Percentiles rank a stretch among this genome's conserved stretches.
Conservation (phyloP, 1,140 invertebrate genomes). For the Sitodiplosis mosellana region DNA sequence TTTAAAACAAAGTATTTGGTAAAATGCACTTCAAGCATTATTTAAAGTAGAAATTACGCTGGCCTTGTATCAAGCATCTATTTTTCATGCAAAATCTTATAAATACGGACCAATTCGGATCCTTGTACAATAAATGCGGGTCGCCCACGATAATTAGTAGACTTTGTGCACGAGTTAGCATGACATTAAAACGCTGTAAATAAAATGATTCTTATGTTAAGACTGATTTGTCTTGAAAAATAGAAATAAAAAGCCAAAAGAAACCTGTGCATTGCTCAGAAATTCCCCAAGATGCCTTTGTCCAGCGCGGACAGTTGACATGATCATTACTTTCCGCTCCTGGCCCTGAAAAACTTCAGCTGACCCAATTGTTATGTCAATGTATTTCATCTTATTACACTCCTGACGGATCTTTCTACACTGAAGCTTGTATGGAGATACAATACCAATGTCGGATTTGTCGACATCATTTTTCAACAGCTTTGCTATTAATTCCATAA, state of each 20-base stretch:
- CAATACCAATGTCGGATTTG: slow-evolving; percentile 54
- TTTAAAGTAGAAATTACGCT: no score
- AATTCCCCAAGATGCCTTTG: slow-evolving; percentile 47
- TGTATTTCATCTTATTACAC: no score
- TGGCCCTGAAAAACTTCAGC: slow-evolving; percentile 65
- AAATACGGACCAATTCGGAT: slow-evolving; percentile 64
- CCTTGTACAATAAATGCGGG: slow-evolving; percentile 48
- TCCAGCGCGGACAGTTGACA: slow-evolving; percentile 56
- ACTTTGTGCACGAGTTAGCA: slow-evolving; percentile 62
- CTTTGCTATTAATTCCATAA: slow-evolving; percentile 32
- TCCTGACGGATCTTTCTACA: slow-evolving; percentile 33
- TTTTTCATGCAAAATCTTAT: no score
- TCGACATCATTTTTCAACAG: slow-evolving; percentile 25
- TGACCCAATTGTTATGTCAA: no score
- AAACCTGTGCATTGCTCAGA: slow-evolving; percentile 44
- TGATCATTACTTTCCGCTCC: slow-evolving; percentile 60
- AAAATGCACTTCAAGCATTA: no score
- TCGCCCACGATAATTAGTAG: slow-evolving; percentile 69
- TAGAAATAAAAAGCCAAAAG: no score
- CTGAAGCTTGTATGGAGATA: slow-evolving; percentile 65
- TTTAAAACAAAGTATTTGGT: no score
- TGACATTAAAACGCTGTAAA: slow-evolving; percentile 75
- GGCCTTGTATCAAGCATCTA: no score
- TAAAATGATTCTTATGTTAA: slow-evolving; percentile 18
- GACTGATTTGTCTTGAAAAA: no score